These are phyloP conservation scores for Myanophis thanlyinensis DNA, from an alignment of 2,113 vertebrate genomes.

Conservation along the genomic window DNA sequence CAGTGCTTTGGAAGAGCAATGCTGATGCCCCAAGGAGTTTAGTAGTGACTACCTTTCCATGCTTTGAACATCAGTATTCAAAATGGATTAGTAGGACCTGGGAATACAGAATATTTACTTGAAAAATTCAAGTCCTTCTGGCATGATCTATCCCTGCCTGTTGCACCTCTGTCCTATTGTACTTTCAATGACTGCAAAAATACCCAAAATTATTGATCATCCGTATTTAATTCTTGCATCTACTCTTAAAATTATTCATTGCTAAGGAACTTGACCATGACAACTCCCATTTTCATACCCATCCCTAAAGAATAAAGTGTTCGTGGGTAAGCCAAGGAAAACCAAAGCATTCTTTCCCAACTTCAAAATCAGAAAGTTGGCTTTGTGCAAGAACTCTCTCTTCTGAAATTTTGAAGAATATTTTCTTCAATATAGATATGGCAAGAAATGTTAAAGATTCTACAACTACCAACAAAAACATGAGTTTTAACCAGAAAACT, in stretches of 20 bases:
- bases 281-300: neutral
- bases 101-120: neutral
- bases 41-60: neutral
- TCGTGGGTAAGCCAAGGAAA: neutral
- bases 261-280: neutral
- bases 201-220: neutral
- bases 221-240: neutral
- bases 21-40: neutral
- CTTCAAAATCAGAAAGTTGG: neutral
- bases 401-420: neutral
- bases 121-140: neutral
- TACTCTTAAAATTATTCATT: neutral
- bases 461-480: neutral
- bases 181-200: neutral
- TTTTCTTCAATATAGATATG: neutral
- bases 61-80: neutral
- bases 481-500: neutral
- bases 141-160: neutral
- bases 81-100: neutral
- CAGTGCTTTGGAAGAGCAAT: neutral
- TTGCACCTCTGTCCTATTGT: neutral
- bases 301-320: neutral
- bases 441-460: neutral
- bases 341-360: neutral
- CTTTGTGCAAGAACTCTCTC: neutral